Evolutionary conservation across 2,113 vertebrate genomes (phyloP).

Genomic region (Callospermophilus lateralis): DNA sequence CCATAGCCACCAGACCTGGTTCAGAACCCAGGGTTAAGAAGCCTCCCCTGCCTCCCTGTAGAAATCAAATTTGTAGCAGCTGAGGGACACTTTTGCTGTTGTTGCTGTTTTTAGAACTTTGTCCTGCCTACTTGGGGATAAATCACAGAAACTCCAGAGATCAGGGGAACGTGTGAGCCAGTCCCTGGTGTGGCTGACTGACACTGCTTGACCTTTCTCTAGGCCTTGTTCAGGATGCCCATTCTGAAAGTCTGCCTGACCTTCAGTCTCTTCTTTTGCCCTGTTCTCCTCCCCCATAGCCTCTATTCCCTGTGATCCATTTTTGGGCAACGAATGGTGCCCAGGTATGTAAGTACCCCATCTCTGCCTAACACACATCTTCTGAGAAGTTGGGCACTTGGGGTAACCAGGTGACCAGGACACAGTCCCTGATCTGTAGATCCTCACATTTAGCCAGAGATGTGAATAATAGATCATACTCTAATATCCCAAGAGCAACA

Average conservation of each 20-base stretch:
- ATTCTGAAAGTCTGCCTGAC: neutral
- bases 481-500: neutral
- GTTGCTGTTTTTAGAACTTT: neutral
- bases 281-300: neutral
- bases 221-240: neutral
- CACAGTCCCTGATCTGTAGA: neutral
- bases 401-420: too few relatives aligned
- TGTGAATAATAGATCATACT: neutral
- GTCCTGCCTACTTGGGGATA: neutral
- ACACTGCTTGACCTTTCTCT: neutral
- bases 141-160: neutral
- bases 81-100: neutral
- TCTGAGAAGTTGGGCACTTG: neutral
- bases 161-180: rapidly evolving
- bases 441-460: neutral
- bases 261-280: neutral
- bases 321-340: neutral
- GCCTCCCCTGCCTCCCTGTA: neutral
- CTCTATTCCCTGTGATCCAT: neutral
- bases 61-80: neutral
- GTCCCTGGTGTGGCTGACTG: neutral
- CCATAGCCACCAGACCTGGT: neutral
- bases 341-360: neutral
- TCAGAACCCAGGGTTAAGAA: neutral
- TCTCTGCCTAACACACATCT: too few relatives aligned